Percentiles rank a stretch among this genome's conserved stretches.
Evolutionary conservation across 1,140 invertebrate species (phyloP).

Genomic region (Camponotus vicinus): DNA sequence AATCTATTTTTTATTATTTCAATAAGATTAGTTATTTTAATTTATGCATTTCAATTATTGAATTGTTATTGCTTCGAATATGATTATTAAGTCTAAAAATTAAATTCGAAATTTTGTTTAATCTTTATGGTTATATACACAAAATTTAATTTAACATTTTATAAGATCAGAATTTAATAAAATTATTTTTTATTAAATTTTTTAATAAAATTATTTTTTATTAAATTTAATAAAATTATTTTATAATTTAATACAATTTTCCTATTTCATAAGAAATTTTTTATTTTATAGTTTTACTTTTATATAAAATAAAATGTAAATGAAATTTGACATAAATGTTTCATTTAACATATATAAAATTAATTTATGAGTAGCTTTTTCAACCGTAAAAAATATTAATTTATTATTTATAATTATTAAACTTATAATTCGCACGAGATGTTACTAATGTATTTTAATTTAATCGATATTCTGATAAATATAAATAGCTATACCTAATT

Average conservation of each 20-base stretch:
- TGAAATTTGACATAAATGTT: neutral
- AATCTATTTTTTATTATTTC: neutral
- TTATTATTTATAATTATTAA: constrained; percentile 6
- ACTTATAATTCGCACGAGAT: constrained; percentile 48
- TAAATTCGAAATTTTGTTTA: too few species aligned
- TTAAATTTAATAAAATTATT: too few species aligned
- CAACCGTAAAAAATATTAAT: neutral
- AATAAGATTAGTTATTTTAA: neutral
- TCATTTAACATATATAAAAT: neutral
- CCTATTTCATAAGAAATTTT: neutral
- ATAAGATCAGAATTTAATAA: neutral
- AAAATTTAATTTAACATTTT: neutral
- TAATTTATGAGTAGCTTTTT: neutral
- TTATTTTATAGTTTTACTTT: neutral
- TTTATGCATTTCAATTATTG: neutral
- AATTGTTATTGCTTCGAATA: too few species aligned
- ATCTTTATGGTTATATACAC: too few species aligned
- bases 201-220: neutral
- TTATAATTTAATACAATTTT: neutral
- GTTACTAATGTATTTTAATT: neutral
- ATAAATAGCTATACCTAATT: neutral
- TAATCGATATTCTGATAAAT: neutral
- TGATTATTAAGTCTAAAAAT: too few species aligned
- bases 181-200: neutral
- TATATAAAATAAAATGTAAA: neutral